Conservation (phyloP, 2,113 vertebrate species). For the Ramphastos sulfuratus region DNA sequence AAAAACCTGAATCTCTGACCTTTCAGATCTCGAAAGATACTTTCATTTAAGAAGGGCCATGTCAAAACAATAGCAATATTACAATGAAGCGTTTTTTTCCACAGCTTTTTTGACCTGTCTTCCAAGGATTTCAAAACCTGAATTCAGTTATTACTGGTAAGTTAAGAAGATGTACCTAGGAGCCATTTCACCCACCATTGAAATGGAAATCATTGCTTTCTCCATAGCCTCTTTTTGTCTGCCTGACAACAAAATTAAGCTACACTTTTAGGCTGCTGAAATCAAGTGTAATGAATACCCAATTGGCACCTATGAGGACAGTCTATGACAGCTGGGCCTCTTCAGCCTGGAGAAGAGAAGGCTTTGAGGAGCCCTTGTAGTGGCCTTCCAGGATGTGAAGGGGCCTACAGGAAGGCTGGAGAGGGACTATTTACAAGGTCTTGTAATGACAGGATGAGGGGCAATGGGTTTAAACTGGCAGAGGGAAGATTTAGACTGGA, state of each 20-base stretch:
- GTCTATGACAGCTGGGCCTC: no score
- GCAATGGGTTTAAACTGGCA: no score
- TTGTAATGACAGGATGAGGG: no score
- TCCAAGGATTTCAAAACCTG: neutral
- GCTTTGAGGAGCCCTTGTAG: no score
- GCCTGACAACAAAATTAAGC: neutral
- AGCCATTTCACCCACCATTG: neutral
- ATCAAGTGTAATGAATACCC: neutral
- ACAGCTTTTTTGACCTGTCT: fast-evolving
- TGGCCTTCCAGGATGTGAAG: no score
- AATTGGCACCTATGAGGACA: neutral
- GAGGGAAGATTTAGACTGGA: no score
- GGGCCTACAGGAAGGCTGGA: no score
- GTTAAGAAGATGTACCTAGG: neutral
- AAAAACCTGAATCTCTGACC: neutral
- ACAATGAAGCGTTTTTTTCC: neutral
- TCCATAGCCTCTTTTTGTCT: neutral
- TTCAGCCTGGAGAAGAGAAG: no score
- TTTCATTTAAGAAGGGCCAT: neutral
- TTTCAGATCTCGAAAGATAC: neutral
- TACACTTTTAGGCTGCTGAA: neutral
- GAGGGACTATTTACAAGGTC: no score
- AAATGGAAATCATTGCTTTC: neutral
- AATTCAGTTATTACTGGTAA: neutral
- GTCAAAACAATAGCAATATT: neutral